Base-by-base conservation (phyloP, 2,113 vertebrate genomes). In the Nycticebus coucang region DNA sequence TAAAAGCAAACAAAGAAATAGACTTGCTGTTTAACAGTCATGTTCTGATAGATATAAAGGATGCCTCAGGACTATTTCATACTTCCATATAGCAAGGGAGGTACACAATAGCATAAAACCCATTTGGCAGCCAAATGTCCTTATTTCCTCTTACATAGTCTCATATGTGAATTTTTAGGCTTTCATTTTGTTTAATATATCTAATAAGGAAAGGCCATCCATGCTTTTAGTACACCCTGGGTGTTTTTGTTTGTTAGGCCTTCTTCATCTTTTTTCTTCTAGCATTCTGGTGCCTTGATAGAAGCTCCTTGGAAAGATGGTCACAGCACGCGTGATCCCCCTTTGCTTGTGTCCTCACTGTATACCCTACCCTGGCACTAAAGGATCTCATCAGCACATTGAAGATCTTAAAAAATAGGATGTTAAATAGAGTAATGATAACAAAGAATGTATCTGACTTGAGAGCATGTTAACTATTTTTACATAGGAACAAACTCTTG, bases 1-100 rank as follows among this genome's bases (percentile, higher is more conserved):
- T 87, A 91, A 77, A 96, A 96, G 59, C 3, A 74, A 97, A 62
- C 33, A 87, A 64, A 80, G 89, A 94, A 88, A 94, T 35, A 57
- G 5, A 88, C 62, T 15, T 4, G 13, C 60, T 91, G 66, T 45
- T 89, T 69, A 59, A 55, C 75, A 93, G 19, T 79, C 11, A 79
- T 57, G 50, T 60, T 60, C 59, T 91, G 57, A 53, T 95, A 78
- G 79, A 85, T 69, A 19, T 33, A 66, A 75, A 87, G 75, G 22
- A 28, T 69, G 57, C 15, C n/a, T 72, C n/a, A 35, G 72, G 28
- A 72, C 24, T 64, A 6, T 60, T 64, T 62, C 41, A 18, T 57
- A 21, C 10, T 69, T 96, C 60, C 17, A 74, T 1, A 69, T 24
- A 79, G 15, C 15, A 35, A 80, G 12, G 30, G 33, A 77, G 21